Percentiles rank a stretch among this genome's conserved stretches.
These are phyloP conservation scores for Montifringilla adamsi DNA, from an alignment of 2,113 vertebrate species.

Conservation along the genomic window DNA sequence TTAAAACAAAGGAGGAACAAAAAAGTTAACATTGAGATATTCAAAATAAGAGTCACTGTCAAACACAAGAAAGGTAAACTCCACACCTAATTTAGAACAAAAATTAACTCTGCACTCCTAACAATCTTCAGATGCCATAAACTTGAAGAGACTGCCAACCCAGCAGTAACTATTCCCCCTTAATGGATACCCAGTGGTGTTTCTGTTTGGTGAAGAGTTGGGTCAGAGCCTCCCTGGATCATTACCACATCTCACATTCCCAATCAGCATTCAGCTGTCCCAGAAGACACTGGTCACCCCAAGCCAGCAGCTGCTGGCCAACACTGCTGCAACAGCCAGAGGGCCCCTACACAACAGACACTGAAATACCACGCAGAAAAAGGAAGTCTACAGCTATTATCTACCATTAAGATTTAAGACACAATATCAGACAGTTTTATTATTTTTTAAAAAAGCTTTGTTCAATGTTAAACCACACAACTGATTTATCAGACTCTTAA, in stretches of 20 bases:
- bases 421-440: not conserved
- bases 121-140: not conserved
- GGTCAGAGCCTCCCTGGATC: not conserved
- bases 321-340: not conserved
- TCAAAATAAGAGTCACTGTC: not conserved
- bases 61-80: not conserved
- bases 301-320: not conserved
- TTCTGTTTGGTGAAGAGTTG: not conserved
- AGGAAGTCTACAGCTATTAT: not conserved
- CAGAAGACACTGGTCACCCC: not conserved
- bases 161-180: not conserved
- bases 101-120: not conserved
- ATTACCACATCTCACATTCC: not conserved
- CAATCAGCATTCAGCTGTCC: rapidly evolving
- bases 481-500: not conserved
- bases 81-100: not conserved
- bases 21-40: not conserved
- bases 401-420: not conserved
- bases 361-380: not conserved
- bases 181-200: not conserved
- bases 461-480: not conserved
- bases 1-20: not conserved
- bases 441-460: not conserved
- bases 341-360: rapidly evolving
- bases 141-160: not conserved